Conservation (phyloP, 2,888 invertebrate genomes). For the Synanthedon formicaeformis region DNA sequence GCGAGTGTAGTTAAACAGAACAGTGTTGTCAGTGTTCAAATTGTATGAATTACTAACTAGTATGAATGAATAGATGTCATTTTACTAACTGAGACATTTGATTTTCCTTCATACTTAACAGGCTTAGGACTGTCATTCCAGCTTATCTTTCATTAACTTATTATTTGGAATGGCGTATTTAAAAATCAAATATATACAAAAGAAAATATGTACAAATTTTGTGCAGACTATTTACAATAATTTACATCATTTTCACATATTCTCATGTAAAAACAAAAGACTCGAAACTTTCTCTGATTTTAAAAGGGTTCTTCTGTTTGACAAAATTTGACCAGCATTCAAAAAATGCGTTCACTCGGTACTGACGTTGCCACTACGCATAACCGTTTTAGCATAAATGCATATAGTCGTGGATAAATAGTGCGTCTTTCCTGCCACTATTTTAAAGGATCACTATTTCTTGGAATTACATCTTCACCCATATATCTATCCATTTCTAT, state of each 20-base stretch:
- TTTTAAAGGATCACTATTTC: not conserved
- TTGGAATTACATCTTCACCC: not conserved
- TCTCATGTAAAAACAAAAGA: not conserved
- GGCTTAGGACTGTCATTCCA: not conserved
- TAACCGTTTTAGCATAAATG: not conserved
- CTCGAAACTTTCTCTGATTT: not conserved
- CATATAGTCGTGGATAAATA: not conserved
- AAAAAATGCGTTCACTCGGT: no score
- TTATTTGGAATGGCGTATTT: not conserved
- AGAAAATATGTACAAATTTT: not conserved
- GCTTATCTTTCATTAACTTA: not conserved
- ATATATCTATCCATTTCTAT: not conserved
- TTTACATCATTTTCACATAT: not conserved
- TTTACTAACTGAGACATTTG: not conserved
- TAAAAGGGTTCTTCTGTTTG: not conserved
- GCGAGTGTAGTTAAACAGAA: no score
- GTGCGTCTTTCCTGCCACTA: not conserved
- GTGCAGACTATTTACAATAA: not conserved
- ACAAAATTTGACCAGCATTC: no score
- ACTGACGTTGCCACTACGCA: not conserved
- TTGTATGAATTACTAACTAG: not conserved
- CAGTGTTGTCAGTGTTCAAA: not conserved
- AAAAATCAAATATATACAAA: not conserved
- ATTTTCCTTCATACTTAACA: not conserved
- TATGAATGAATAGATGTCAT: not conserved